Percentiles rank a stretch among this genome's conserved stretches.
phyloP scores from a whole-genome alignment of 2,113 vertebrate species.

The Drymodes brunneopygia region DNA sequence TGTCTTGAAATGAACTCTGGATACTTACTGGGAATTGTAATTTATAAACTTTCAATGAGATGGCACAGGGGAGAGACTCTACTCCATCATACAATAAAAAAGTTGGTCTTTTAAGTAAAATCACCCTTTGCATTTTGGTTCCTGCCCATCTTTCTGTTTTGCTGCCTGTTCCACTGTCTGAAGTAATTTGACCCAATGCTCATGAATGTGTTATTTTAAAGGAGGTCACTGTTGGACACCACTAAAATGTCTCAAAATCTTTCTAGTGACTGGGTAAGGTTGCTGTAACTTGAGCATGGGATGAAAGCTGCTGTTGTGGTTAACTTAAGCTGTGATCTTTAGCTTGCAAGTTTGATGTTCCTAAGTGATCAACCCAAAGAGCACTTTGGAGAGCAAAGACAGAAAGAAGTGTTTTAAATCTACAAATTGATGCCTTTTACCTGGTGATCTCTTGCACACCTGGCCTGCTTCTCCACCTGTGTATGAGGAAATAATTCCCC shows the following conservation, averaged over 20 bases:
- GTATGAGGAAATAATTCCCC: not conserved
- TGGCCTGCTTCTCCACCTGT: not conserved
- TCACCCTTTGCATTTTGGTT: constrained; percentile 48
- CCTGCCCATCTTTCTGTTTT: constrained; percentile 30
- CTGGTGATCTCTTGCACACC: not conserved
- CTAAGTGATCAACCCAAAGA: not conserved
- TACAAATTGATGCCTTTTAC: not conserved
- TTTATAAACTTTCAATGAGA: constrained; percentile 48
- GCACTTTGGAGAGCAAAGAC: not conserved
- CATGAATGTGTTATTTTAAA: not conserved
- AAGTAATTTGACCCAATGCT: not conserved
- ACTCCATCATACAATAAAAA: constrained; percentile 53
- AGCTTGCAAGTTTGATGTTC: not conserved
- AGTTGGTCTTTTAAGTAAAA: constrained; percentile 55
- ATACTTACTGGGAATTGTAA: constrained; percentile 54
- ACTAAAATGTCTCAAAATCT: not conserved
- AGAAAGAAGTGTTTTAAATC: not conserved
- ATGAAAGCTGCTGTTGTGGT: not conserved
- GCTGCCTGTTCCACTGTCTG: not conserved
- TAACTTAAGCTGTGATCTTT: not conserved
- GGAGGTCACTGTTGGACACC: not conserved
- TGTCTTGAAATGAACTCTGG: constrained; percentile 39
- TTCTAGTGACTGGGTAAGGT: not conserved
- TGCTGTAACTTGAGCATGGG: not conserved
- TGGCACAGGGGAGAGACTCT: constrained; percentile 38